A percentile compares a stretch with the other conserved stretches of the same genome.
Evolutionary conservation across 2,888 invertebrate species (phyloP).

Genomic region (Meteorus cinctellus): DNA sequence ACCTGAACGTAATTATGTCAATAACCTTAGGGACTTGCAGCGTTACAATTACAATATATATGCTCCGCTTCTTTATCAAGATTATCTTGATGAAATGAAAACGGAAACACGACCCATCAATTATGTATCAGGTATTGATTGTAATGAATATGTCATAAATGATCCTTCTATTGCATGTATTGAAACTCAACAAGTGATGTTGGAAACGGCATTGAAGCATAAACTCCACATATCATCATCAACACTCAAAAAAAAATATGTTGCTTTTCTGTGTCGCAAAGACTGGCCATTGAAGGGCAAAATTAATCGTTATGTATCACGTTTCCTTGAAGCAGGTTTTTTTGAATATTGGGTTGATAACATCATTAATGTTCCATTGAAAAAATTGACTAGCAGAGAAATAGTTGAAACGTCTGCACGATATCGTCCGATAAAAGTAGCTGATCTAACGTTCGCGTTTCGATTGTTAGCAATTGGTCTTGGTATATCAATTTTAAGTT

Average conservation of each 20-base stretch:
- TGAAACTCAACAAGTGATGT: background rate
- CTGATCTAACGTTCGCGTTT: background rate
- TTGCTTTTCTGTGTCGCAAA: background rate
- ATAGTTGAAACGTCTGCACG: background rate
- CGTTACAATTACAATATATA: too few species aligned
- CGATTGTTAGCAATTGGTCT: background rate
- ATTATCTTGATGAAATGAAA: background rate
- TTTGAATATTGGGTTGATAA: background rate
- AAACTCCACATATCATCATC: background rate
- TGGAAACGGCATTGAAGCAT: background rate
- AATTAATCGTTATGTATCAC: background rate
- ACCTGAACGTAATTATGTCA: background rate
- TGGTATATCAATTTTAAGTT: background rate
- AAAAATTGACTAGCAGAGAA: background rate
- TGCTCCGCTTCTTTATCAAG: too few species aligned
- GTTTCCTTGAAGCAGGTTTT: background rate
- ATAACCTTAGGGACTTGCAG: too few species aligned
- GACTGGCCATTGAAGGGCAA: background rate
- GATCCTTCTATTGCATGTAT: background rate
- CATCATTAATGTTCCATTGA: background rate
- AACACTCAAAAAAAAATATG: background rate
- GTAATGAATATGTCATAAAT: background rate
- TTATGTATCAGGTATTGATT: background rate
- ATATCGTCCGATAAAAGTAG: background rate
- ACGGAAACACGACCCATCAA: background rate